Base-by-base conservation (phyloP, 1,140 invertebrate genomes). In the Coenobita brevimanus region DNA sequence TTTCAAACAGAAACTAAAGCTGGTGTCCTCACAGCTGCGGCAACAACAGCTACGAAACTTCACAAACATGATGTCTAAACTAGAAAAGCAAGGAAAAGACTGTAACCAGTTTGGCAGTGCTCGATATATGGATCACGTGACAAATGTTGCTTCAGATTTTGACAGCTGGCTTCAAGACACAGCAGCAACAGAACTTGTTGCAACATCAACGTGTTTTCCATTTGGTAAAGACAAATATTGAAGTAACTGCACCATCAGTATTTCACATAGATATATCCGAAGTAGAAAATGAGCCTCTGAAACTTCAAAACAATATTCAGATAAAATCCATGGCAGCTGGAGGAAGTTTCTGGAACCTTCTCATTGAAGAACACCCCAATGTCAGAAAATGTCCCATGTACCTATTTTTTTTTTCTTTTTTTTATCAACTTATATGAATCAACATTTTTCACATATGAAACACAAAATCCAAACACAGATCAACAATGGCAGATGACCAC, bases 361-460 rank as follows among this genome's bases (percentile, higher is more conserved):
- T 76, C 8, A 6, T 3, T 1, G 73, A 76, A 76, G 73, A 76
- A 60, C 30, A 80, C 50, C 54, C 78, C 27, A 80, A 54, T 15
- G 50, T 80, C 54, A 80, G 78, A 80, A 80, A 80, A 80, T 57
- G 46, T 80, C n/a, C n/a, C 43, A 80, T 80, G 78, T 80, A 80
- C 46, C 78, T 80, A 54, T 54, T n/a, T n/a, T 41, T 6, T n/a
- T 80, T 80, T 57, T 75, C 36, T 80, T 80, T 13, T 41, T 24
- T 57, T 50, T n/a, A 80, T 50, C 17, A 54, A 80, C 78, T 33
- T 76, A 17, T 76, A 17, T 76, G 73, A 76, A 76, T 41, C 36
- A 76, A 41, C 38, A 41, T 76, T 76, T n/a, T 41, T 76, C 73
- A 76, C 38, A 43, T 46, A 38, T 76, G 73, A 46, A 76, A 80